phyloP scores from a whole-genome alignment of 2,888 invertebrate species.

The Subacronicta megacephala region DNA sequence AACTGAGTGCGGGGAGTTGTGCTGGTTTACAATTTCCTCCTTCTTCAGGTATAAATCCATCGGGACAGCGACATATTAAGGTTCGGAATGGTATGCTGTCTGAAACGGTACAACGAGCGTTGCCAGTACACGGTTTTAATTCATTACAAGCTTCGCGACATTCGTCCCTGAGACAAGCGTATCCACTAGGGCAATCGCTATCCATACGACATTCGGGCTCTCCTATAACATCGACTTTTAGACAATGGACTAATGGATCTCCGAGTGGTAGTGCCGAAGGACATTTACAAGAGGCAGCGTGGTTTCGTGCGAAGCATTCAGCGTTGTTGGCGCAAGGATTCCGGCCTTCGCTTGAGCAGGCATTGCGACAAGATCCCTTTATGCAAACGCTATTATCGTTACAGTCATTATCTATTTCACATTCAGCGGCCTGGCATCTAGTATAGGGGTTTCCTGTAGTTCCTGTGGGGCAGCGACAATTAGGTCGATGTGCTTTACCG shows the following conservation, averaged over 20 bases:
- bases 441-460: constrained; percentile 94
- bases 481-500: constrained; percentile 93
- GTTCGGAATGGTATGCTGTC: constrained; percentile 96
- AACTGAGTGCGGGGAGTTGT: constrained; percentile 92
- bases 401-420: constrained; percentile 94
- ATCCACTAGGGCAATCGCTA: constrained; percentile 93
- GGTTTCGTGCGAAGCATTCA: constrained; percentile 94
- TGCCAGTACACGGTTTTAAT: constrained; percentile 93
- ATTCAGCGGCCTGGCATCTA: constrained; percentile 94
- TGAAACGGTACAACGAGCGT: constrained; percentile 94
- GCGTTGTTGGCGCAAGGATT: constrained; percentile 96
- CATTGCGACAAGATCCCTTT: constrained; percentile 93
- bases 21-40: constrained; percentile 94
- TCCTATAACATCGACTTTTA: constrained; percentile 82
- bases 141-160: constrained; percentile 94
- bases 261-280: constrained; percentile 94
- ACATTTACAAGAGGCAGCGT: constrained; percentile 95
- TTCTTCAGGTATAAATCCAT: constrained; percentile 94
- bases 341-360: constrained; percentile 91
- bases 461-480: constrained; percentile 94
- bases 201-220: constrained; percentile 94
- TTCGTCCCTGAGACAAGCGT: constrained; percentile 94
- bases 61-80: constrained; percentile 96
- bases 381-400: constrained; percentile 93
- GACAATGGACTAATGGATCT: constrained; percentile 94